phyloP scores from a whole-genome alignment of 2,797 vertebrate species.

The Pipistrellus kuhlii region DNA sequence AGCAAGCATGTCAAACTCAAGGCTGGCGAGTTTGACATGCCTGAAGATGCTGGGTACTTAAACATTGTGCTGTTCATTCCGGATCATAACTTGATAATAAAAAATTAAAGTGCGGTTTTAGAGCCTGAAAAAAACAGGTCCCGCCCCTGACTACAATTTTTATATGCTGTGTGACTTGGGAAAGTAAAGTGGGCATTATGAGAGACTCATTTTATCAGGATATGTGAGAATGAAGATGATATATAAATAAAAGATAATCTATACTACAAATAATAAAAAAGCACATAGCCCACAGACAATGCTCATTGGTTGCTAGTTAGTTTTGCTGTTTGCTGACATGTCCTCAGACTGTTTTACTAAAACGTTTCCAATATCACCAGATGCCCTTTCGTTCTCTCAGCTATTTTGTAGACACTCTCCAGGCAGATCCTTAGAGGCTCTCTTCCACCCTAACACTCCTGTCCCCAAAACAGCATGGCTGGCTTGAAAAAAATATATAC shows the following conservation, averaged over 20 bases:
- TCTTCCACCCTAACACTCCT: background rate
- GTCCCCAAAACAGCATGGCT: background rate
- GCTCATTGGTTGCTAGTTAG: background rate
- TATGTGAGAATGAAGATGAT: background rate
- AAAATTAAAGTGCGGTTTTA: background rate
- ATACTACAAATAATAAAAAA: background rate
- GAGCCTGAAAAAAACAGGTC: background rate
- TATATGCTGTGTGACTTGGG: background rate
- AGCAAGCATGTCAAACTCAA: too few relatives aligned
- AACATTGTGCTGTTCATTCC: background rate
- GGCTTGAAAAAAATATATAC: background rate
- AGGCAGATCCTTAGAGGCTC: conserved; percentile 4
- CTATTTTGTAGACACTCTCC: background rate
- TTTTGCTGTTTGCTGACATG: conserved; percentile 29
- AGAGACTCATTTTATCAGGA: background rate
- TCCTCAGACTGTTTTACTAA: background rate
- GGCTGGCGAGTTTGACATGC: too few relatives aligned
- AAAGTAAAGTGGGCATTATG: background rate
- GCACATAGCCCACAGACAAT: background rate
- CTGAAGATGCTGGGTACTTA: background rate
- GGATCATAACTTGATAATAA: background rate
- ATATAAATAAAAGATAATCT: background rate
- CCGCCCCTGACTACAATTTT: background rate
- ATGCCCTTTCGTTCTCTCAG: background rate
- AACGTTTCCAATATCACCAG: conserved; percentile 52